Evolutionary conservation across 1,140 invertebrate species (phyloP), one percentile per base, ranked within the genome.

Genomic region (Macrocentrus cingulum): DNA sequence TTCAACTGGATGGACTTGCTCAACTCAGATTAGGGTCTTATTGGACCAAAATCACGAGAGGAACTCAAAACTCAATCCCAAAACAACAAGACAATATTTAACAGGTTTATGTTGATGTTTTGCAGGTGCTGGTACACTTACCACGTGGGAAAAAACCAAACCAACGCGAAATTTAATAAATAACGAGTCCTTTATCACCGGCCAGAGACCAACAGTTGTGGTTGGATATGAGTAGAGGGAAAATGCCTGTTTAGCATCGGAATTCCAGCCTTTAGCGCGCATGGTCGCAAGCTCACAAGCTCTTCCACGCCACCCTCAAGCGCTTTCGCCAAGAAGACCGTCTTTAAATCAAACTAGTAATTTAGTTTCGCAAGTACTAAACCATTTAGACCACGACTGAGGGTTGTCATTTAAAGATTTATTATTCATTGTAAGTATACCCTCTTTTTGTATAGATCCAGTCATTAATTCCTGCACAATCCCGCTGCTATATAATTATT

Each of bases 181-280:
- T 1, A 50, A 8, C 0, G 51, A 29, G 6, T 61, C 15, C 6
- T 54, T 2, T 0, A 58, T 37, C 20, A 66, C 34, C 1, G 61
- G 65, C 65, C 65, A 66, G 0, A 46, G 53, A 4, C 65, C 64
- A 6, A 61, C 9, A 1, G 53, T 51, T 55, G 53, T 56, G n/a
- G 61, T 39, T 7, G 60, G 7, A n/a, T 52, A 15, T 13, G 58
- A 60, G 7, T 56, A 37, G 18, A 53, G 44, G 29, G 11, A 51
- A 32, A 51, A 51, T 34, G 36, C 22, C 11, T 51, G 32, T 36
- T 16, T 51, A 1, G 29, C 11, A 18, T 18, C 16, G 11, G 29
- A 11, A 7, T 25, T 51, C 48, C 22, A 36, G 5, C 13, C 1
- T 36, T 44, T 42, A 54, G 52, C 22, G 50, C 58, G 13, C 63